Conservation (phyloP, 2,113 vertebrate genomes). For the Meriones unguiculatus region DNA sequence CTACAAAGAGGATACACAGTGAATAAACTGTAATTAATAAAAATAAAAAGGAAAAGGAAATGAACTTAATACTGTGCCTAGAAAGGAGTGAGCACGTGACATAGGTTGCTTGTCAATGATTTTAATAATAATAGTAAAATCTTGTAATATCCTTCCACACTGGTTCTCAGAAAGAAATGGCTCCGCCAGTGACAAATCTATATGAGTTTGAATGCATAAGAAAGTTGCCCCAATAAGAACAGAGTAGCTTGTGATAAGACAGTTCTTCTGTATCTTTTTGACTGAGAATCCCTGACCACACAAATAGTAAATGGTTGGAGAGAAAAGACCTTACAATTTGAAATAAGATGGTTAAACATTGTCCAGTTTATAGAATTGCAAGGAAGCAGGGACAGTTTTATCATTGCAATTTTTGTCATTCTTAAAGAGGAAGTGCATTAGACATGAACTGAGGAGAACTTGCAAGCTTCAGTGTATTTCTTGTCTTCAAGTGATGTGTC, state of each 20-base stretch:
- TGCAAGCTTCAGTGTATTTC: neutral
- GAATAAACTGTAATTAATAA: too few species aligned
- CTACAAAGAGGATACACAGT: too few species aligned
- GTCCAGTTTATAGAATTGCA: neutral
- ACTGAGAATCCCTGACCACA: neutral
- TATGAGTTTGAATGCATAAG: neutral
- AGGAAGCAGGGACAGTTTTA: neutral
- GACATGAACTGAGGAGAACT: neutral
- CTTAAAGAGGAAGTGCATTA: conserved; percentile 9
- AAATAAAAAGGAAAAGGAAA: too few species aligned
- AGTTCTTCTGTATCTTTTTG: neutral
- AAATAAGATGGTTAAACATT: neutral
- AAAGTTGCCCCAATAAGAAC: neutral
- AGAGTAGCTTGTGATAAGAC: neutral
- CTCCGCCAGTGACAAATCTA: neutral
- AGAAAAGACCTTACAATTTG: neutral
- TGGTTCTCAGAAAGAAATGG: neutral
- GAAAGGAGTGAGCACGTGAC: neutral
- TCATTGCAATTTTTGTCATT: conserved; percentile 37
- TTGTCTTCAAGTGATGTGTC: neutral
- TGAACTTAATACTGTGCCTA: neutral
- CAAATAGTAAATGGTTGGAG: neutral
- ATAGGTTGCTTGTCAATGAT: neutral
- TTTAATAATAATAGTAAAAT: neutral
- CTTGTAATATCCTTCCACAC: neutral